Evolutionary conservation across 2,888 invertebrate genomes (phyloP).

Genomic region (Lomographa bimaculata): DNA sequence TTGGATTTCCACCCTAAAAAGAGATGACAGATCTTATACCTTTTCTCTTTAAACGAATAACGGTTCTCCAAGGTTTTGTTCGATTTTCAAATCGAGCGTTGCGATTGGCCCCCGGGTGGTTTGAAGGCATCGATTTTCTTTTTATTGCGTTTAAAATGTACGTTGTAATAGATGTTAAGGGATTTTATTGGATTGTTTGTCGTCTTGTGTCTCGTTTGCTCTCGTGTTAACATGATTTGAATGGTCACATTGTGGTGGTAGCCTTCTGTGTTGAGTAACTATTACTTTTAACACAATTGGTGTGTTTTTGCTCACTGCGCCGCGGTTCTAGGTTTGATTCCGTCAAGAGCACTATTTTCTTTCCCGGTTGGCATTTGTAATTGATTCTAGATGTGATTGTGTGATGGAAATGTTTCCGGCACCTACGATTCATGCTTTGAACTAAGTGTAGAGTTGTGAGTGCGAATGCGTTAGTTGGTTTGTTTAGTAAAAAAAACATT

Average conservation of each 20-base stretch:
- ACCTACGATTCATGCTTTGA: no score
- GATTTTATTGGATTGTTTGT: slow-evolving; percentile 9
- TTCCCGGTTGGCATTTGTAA: no score
- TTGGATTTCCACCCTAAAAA: background rate
- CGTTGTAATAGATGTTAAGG: slow-evolving; percentile 6
- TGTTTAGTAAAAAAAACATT: no score
- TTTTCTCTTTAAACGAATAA: slow-evolving; percentile 49
- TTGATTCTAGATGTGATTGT: no score
- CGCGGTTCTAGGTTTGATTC: no score
- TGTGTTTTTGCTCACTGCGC: no score
- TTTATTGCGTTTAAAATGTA: slow-evolving; percentile 19
- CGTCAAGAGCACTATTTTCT: no score
- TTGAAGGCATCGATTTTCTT: slow-evolving; percentile 19
- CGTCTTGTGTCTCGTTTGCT: background rate
- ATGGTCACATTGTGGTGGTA: background rate
- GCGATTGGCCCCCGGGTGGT: slow-evolving; percentile 30
- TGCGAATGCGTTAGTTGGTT: no score
- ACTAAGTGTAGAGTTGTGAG: no score
- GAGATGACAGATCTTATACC: slow-evolving; percentile 43
- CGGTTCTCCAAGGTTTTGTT: slow-evolving; percentile 42
- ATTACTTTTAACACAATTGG: no score
- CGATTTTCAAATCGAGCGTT: slow-evolving; percentile 44
- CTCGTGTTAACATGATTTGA: background rate
- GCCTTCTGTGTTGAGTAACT: no score
- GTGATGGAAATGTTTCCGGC: no score